Evolutionary conservation across 1,140 invertebrate genomes (phyloP), one percentile per base, ranked within the genome.

Genomic region (Vollenhovia emeryi): DNA sequence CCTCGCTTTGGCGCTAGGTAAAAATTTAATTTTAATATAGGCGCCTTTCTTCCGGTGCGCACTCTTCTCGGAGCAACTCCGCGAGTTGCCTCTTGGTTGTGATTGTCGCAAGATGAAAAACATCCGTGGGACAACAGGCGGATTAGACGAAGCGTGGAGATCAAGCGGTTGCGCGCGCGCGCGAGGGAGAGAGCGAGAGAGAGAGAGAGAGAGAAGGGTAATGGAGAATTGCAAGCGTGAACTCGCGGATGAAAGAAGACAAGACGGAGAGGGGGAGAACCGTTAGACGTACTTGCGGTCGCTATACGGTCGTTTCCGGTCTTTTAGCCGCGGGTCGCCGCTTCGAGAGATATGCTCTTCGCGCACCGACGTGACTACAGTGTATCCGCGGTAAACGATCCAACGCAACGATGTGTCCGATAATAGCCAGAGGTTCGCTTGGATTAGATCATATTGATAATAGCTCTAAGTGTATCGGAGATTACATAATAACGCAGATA

Each of bases 221-320:
- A 80, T 50, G 27, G 74, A 86, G 45, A 69, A 62, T 45, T 43
- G 73, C 24, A 62, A 89, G 85, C 66, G 48, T 59, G 84, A 86
- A 80, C 84, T 87, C 73, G 75, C 62, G 75, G 68, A 69, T 69
- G 45, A 85, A 71, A 85, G 66, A 80, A 75, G 64, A 62, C 18
- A 75, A 64, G 73, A 62, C 45, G 60, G 60, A 75, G 55, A 73
- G 52, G 76, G 66, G 52, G 57, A 78, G 85, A 59, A 86, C 89
- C 88, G 89, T 89, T 90, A 90, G 85, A 76, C 88, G 88, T 90
- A 76, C 87, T 90, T 85, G 84, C 76, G 89, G 88, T 78, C 76
- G 80, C 76, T 87, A 84, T 86, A 84, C 80, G 87, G 21, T 89
- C 85, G 85, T 90, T 90, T 90, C 89, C 89, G 89, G 79, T 89